phyloP scores from a whole-genome alignment of 2,797 vertebrate species.

The Darevskia mixta region DNA sequence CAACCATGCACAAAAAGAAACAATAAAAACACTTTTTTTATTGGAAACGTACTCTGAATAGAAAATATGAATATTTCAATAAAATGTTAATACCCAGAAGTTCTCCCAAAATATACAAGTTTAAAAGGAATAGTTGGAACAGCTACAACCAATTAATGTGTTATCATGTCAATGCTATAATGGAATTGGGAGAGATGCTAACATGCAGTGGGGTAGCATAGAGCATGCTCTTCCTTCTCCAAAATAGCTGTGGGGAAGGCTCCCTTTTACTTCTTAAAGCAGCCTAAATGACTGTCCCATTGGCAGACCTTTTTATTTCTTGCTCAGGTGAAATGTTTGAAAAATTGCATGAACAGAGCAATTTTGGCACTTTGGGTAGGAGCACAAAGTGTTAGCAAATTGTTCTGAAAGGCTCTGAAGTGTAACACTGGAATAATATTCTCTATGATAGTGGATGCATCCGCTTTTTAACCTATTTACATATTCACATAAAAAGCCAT shows the following conservation, averaged over 20 bases:
- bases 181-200: not conserved
- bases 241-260: constrained; percentile 59
- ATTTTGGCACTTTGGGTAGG: constrained; percentile 78
- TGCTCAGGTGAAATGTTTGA: constrained; percentile 76
- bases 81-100: not conserved
- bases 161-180: constrained; percentile 3
- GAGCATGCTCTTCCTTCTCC: constrained; percentile 55
- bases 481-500: constrained; percentile 76
- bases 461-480: constrained; percentile 78
- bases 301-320: constrained; percentile 74
- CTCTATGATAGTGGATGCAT: constrained; percentile 68
- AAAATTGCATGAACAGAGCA: constrained; percentile 78
- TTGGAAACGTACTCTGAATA: constrained; percentile 40
- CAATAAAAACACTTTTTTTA: not conserved
- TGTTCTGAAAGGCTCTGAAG: constrained; percentile 77
- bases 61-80: constrained; percentile 33
- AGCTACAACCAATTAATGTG: constrained; percentile 23
- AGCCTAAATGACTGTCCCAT: constrained; percentile 74
- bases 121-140: constrained; percentile 50
- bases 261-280: constrained; percentile 80
- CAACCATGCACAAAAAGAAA: constrained; percentile 43
- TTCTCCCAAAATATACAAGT: constrained; percentile 20
- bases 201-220: constrained; percentile 50
- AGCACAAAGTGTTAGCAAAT: constrained; percentile 81
- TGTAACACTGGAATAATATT: constrained; percentile 76